Conservation (phyloP, 2,888 invertebrate species). For the Xestia xanthographa region DNA sequence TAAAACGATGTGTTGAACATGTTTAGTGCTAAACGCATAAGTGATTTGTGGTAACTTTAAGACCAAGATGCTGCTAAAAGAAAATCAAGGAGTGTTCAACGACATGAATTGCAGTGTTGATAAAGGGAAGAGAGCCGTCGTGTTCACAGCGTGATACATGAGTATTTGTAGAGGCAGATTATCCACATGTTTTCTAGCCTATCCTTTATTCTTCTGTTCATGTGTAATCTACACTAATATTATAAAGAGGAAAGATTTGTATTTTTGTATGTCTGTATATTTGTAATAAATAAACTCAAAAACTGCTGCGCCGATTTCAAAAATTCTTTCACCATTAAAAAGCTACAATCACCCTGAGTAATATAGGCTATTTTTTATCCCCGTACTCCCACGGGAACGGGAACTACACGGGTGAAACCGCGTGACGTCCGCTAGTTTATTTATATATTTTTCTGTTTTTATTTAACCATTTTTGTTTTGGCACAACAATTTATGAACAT, state of each 20-base stretch:
- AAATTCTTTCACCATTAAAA: too few species aligned
- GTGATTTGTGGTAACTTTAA: not conserved
- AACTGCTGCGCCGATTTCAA: too few species aligned
- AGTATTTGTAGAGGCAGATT: not conserved
- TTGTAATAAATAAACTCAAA: too few species aligned
- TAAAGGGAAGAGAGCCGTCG: not conserved
- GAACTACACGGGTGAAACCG: too few species aligned
- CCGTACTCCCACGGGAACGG: too few species aligned
- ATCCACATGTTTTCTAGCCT: not conserved
- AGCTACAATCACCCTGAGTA: too few species aligned
- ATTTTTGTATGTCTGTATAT: too few species aligned
- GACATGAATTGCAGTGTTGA: not conserved
- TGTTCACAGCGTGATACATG: not conserved
- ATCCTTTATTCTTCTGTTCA: too few species aligned
- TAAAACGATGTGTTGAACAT: not conserved
- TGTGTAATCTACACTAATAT: too few species aligned
- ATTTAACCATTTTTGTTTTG: not conserved
- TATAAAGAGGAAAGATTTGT: too few species aligned
- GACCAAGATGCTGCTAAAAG: not conserved
- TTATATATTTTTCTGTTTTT: not conserved
- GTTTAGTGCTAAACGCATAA: not conserved
- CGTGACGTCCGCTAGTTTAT: too few species aligned
- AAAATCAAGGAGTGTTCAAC: not conserved
- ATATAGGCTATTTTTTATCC: too few species aligned
- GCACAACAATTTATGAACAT: not conserved